Base-by-base conservation (phyloP, 2,888 invertebrate genomes). In the Morpho achilles region DNA sequence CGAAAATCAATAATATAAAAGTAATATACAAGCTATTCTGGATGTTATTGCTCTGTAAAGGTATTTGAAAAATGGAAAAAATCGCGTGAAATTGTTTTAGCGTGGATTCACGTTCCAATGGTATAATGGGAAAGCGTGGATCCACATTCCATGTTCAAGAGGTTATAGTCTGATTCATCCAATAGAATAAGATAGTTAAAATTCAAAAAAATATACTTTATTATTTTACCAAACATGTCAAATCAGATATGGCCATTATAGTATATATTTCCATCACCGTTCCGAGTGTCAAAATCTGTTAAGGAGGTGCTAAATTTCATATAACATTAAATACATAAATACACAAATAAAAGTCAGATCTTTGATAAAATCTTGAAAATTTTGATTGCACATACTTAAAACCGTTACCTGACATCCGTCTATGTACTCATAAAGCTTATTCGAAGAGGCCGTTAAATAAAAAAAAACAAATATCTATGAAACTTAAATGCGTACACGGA, bases 401-500 rank as follows among this genome's bases (percentile, higher is more conserved):
- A 58, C 58, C 48, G 54, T 59, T 53, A 54, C 64, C 61, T 22
- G 22, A 8, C n/a, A n/a, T 50, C 43, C 23, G 8, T 51, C 41
- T 59, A 67, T 64, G 61, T 63, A 67, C 64, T 67, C 39, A 58
- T 53, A 58, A 57, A 69, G 57, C 63, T 68, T 62, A 64, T 68
- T 67, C 61, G 55, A 70, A 59, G 63, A 69, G 67, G 69, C 67
- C 59, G 61, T 70, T 71, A 71, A 70, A 62, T 56, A 68, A 66
- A 69, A 68, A 66, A 58, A 60, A 45, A 52, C n/a, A 22, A 9
- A 41, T 16, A 58, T 66, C 63, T 63, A 70, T 56, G 48, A 67
- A 81, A 80, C 77, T 77, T 82, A 87, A 86, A 84, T 86, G 82
- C 85, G 71, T 67, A 59, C 52, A 54, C 55, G 56, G 40, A 53